Evolutionary conservation across 1,140 invertebrate species (phyloP).

Genomic region (Saxidomus purpurata): DNA sequence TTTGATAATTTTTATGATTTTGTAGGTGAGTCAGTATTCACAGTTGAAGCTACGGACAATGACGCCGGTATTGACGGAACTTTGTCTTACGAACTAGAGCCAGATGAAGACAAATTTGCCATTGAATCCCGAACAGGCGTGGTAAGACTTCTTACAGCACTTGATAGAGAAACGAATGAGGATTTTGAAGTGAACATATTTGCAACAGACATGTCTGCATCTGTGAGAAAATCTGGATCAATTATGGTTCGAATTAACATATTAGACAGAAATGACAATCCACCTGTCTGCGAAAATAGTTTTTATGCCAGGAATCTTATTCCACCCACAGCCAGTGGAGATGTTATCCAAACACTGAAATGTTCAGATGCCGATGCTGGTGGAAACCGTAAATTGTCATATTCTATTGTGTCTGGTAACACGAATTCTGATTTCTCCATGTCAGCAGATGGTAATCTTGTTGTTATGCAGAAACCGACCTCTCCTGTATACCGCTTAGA

Average conservation of each 20-base stretch:
- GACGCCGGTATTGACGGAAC: slow-evolving; percentile 44
- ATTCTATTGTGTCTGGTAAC: slow-evolving; percentile 50
- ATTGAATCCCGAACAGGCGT: slow-evolving; percentile 58
- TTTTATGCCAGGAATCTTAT: slow-evolving; percentile 24
- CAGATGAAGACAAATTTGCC: slow-evolving; percentile 26
- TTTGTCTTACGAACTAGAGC: slow-evolving; percentile 2
- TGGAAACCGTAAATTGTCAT: slow-evolving; percentile 36
- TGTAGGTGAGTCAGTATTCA: slow-evolving; percentile 46
- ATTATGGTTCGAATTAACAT: slow-evolving; percentile 9
- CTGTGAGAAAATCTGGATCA: slow-evolving; percentile 20
- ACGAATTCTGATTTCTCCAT: slow-evolving; percentile 50
- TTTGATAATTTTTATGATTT: too few relatives aligned
- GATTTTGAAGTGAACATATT: slow-evolving; percentile 3
- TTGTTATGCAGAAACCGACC: slow-evolving; percentile 31
- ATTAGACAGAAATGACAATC: slow-evolving; percentile 49
- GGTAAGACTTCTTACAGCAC: slow-evolving; percentile 10
- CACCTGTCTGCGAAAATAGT: slow-evolving; percentile 29
- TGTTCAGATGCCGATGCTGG: slow-evolving; percentile 47
- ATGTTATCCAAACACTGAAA: slow-evolving; percentile 15
- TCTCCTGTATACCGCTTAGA: slow-evolving; percentile 43
- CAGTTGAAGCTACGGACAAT: slow-evolving; percentile 37
- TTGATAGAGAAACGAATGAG: slow-evolving; percentile 52
- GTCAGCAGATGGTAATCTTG: slow-evolving; percentile 26
- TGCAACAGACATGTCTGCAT: slow-evolving; percentile 48
- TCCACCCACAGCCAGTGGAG: slow-evolving; percentile 33